Evolutionary conservation across 2,797 vertebrate species (phyloP), one percentile per base, ranked within the genome.

Genomic region (Liparis tanakae): DNA sequence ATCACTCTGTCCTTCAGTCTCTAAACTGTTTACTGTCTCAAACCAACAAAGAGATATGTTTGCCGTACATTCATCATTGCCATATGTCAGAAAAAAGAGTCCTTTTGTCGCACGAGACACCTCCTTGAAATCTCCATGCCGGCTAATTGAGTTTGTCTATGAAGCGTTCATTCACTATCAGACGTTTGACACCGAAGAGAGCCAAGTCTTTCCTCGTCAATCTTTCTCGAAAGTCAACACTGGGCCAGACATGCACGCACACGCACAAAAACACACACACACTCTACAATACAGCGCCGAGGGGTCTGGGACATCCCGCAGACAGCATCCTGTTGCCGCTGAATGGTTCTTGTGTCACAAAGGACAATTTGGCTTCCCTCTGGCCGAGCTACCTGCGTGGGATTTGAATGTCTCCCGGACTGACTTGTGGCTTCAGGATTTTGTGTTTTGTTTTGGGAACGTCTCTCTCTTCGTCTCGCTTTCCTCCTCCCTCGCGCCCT

Each of bases 271-370:
- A 55, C 53, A 55, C 51, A 30, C 51, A 30, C 25, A 54, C 53
- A 83, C 85, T 84, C 76, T 51, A 91, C 86, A 91, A 91, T 86
- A 51, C 84, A 91, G 91, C 88, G 90, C 89, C 88, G 30, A 91
- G 91, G 84, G 88, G 89, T 92, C 91, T 92, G 87, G 92, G 92
- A 90, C 87, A 79, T 90, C 85, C 87, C 76, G 89, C 91, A 90
- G 90, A 90, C 91, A 88, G 91, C 93, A 91, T 94, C 93, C 92
- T 91, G 92, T 93, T 92, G 88, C 86, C 78, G 57, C 84, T 92
- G 82, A 93, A 93, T 91, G 89, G 88, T 87, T 87, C 89, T 90
- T 90, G 86, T 94, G 87, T 93, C 92, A 94, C 89, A 90, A 90
- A 92, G 90, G 89, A 94, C 89, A 93, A 89, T 91, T 92, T 93